Percentiles rank a stretch among this genome's conserved stretches.
Conservation (phyloP, 2,888 invertebrate species). For the Dichetophora obliterata region DNA sequence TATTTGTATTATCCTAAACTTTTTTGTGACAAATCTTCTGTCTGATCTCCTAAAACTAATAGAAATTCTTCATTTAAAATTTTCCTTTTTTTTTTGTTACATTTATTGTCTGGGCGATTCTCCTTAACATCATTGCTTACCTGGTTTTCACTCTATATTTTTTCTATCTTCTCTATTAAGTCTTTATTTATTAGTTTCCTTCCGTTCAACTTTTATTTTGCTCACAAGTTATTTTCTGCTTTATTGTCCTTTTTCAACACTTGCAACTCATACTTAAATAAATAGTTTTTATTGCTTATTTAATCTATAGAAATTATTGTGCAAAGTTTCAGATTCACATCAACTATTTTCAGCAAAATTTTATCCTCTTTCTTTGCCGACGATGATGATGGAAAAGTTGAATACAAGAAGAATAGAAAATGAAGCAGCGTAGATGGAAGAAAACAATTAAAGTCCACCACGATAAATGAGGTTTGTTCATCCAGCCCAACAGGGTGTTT, state of each 20-base stretch:
- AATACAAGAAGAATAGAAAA: neutral
- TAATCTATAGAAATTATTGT: neutral
- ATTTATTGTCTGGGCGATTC: no score
- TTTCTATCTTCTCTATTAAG: neutral
- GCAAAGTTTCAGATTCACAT: neutral
- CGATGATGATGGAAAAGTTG: constrained; percentile 22
- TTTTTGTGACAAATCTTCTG: no score
- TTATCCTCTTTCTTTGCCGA: constrained; percentile 5
- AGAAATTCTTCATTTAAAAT: no score
- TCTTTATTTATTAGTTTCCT: neutral
- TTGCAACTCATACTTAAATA: no score
- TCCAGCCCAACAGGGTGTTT: neutral
- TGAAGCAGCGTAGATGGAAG: neutral
- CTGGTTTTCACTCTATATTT: neutral
- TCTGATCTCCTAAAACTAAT: no score
- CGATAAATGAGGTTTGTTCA: neutral
- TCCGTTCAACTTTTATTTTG: neutral
- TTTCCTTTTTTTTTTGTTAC: no score
- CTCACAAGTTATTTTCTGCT: neutral
- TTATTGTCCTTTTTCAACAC: no score
- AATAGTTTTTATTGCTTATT: neutral
- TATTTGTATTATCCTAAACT: no score
- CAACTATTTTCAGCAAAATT: constrained; percentile 13
- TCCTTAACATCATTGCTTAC: neutral
- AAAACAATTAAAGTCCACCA: neutral